These are phyloP conservation scores for Smittia sp. DNA, from an alignment of 2,888 invertebrate species.

Conservation along the genomic window DNA sequence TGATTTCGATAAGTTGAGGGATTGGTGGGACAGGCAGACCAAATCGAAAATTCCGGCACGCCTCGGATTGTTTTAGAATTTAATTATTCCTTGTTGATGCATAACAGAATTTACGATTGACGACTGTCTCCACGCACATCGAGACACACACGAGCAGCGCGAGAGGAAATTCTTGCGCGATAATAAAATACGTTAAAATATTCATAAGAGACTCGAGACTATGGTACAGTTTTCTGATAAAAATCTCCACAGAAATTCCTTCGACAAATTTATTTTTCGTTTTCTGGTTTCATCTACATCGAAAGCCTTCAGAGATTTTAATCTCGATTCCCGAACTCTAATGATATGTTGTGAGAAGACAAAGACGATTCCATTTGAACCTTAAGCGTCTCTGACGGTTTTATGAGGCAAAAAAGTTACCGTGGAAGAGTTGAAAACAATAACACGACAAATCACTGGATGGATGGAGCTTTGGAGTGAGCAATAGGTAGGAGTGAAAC, in stretches of 20 bases:
- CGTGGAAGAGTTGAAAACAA: background rate
- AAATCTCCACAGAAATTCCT: conserved; percentile 10
- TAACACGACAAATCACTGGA: background rate
- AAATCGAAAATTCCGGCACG: no score
- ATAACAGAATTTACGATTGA: no score
- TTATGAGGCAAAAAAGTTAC: background rate
- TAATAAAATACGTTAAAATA: conserved; percentile 6
- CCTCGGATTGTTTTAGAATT: no score
- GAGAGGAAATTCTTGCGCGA: background rate
- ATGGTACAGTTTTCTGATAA: conserved; percentile 4
- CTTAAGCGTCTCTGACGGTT: background rate
- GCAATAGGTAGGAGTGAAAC: conserved; percentile 29
- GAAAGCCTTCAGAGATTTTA: conserved; percentile 24
- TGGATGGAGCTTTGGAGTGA: background rate
- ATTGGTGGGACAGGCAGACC: no score
- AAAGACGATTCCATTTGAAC: conserved; percentile 13
- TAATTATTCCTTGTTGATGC: no score
- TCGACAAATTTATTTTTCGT: background rate
- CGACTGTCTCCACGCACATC: no score
- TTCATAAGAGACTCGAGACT: background rate
- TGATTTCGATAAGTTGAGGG: background rate
- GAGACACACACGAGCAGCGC: conserved; percentile 11
- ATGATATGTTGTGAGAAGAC: conserved; percentile 21
- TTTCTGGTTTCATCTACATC: background rate
- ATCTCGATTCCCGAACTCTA: conserved; percentile 5